Base-by-base conservation (phyloP, 2,888 invertebrate species). In the Pristionchus fissidentatus region DNA sequence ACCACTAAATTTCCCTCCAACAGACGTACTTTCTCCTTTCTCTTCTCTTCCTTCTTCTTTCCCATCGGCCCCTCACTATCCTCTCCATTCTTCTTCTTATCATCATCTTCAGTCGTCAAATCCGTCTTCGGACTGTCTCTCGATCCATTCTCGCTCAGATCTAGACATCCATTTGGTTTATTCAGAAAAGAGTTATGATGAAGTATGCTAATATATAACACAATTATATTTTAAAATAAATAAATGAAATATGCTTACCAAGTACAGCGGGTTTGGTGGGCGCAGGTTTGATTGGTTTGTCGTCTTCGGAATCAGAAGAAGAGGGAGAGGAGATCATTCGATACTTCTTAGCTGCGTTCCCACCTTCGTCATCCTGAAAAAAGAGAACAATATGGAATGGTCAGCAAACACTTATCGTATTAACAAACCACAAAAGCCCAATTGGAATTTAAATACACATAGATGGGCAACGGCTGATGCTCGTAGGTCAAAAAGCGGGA, bases 261-360 rank as follows among this genome's bases (percentile, higher is more conserved):
- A 81, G 41, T 15, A 60, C 62, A 19, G 62, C 62, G 3, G 80
- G 43, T n/a, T 62, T 62, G 29, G 60, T 26, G 1, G 60, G 46
- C 8, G 62, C 22, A 13, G 26, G 7, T 35, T 22, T 22, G 29
- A 46, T 41, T 0, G 80, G 80, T 46, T 62, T 81, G 60, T 81
- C 80, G 8, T 60, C 80, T 26, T 81, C 80, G 0, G 80, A 81
- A 46, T 60, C 60, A 0, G 80, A 81, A 10, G 80, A 81, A 4
- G 80, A 81, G 7, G 80, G 80, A 4, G 80, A 81, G 10, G 80
- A 81, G 60, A 81, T 81, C 80, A 62, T 81, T 13, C 80, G 80
- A 32, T 13, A 43, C 32, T 29, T 43, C 80, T 81, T 81, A 60
- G 15, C 0, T 3, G 60, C 80, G 41, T 29, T 62, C 29, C n/a